phyloP scores from a whole-genome alignment of 2,113 vertebrate genomes.

The Platysternon megacephalum region DNA sequence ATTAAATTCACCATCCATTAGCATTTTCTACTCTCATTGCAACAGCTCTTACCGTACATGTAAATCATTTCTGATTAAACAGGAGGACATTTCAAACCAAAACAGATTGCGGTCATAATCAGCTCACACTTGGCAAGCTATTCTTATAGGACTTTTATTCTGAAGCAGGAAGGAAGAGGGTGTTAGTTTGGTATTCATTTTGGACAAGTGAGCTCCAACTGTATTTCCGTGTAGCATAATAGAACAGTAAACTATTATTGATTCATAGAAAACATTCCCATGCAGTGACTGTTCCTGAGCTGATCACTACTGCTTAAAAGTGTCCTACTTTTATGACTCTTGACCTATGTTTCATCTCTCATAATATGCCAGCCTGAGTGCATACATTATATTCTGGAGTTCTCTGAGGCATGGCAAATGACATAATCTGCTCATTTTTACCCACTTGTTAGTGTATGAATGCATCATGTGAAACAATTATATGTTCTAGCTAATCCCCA shows the following conservation, averaged over 20 bases:
- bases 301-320: background rate
- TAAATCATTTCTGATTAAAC: background rate
- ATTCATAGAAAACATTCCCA: background rate
- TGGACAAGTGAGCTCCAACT: background rate
- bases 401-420: background rate
- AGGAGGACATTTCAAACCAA: background rate
- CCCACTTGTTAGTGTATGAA: background rate
- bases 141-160: background rate
- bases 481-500: background rate
- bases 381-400: background rate
- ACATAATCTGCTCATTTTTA: background rate
- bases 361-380: background rate
- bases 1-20: background rate
- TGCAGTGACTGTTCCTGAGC: background rate
- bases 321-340: accelerated
- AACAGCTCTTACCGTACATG: background rate
- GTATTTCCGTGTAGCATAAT: background rate
- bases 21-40: background rate
- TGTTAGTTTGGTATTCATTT: background rate
- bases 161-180: background rate
- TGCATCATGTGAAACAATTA: background rate
- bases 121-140: background rate
- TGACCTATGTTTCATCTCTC: background rate
- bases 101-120: background rate
- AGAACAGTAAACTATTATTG: background rate